phyloP scores from a whole-genome alignment of 2,888 invertebrate species.

The Clepsis dumicolana region DNA sequence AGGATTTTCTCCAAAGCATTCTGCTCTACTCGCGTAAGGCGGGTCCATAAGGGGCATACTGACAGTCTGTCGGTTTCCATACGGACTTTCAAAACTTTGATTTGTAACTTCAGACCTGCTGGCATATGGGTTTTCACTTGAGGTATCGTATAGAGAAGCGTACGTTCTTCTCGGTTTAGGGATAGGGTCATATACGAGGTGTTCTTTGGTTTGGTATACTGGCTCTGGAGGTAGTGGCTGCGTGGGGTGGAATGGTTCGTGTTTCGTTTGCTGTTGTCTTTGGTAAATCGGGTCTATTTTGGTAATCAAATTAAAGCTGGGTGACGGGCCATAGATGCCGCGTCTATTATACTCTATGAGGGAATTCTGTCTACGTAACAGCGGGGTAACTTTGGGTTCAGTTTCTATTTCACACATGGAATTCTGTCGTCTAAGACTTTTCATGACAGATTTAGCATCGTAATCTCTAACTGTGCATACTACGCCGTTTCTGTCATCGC shows the following conservation, averaged over 20 bases:
- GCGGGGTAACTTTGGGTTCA: slow-evolving; percentile 84
- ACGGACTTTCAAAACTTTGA: slow-evolving; percentile 78
- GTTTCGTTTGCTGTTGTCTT: slow-evolving; percentile 81
- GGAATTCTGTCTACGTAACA: slow-evolving; percentile 83
- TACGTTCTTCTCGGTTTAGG: slow-evolving; percentile 83
- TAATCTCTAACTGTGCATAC: slow-evolving; percentile 80
- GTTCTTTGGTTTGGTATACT: slow-evolving; percentile 83
- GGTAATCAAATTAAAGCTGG: slow-evolving; percentile 84
- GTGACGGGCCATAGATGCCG: slow-evolving; percentile 78
- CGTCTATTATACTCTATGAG: slow-evolving; percentile 83
- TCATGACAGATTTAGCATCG: slow-evolving; percentile 76
- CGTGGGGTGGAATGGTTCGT: slow-evolving; percentile 82
- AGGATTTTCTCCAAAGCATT: slow-evolving; percentile 58
- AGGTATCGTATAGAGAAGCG: slow-evolving; percentile 78
- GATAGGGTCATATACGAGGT: slow-evolving; percentile 80
- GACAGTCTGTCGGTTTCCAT: slow-evolving; percentile 73
- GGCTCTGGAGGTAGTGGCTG: slow-evolving; percentile 85
- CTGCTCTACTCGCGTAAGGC: slow-evolving; percentile 66
- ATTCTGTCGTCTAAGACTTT: slow-evolving; percentile 76
- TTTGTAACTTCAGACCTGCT: slow-evolving; percentile 76
- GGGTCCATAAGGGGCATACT: slow-evolving; percentile 76
- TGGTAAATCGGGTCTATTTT: slow-evolving; percentile 86
- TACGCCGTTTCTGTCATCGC: slow-evolving; percentile 79
- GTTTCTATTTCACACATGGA: slow-evolving; percentile 85
- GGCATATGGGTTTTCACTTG: slow-evolving; percentile 76